A percentile compares a stretch with the other conserved stretches of the same genome.
Evolutionary conservation across 2,113 vertebrate genomes (phyloP).

Genomic region (Gopherus evgoodei): DNA sequence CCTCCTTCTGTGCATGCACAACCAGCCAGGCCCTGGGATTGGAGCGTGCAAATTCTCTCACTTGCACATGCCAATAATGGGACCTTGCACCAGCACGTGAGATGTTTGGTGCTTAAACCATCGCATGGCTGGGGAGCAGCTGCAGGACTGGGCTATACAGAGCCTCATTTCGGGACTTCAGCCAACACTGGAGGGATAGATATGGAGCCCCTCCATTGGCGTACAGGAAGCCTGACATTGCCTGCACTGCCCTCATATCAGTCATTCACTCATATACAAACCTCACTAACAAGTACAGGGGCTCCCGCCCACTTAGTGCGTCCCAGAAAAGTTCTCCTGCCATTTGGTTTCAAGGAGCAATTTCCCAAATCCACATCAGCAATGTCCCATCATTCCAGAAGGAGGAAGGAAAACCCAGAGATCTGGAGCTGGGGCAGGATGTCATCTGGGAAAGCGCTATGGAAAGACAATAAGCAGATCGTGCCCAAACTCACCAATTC

Average conservation of each 20-base stretch:
- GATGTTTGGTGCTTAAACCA: too few species aligned
- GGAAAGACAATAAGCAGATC: neutral
- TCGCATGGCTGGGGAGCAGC: too few species aligned
- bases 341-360: neutral
- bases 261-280: neutral
- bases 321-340: neutral
- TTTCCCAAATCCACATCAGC: neutral
- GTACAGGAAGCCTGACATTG: neutral
- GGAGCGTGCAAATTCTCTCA: neutral
- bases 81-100: neutral
- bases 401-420: neutral
- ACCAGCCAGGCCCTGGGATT: neutral
- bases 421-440: neutral
- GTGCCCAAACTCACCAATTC: neutral
- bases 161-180: too few species aligned
- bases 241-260: neutral
- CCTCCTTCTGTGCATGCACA: neutral
- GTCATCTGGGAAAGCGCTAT: neutral
- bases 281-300: neutral
- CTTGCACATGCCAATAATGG: too few species aligned
- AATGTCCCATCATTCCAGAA: neutral
- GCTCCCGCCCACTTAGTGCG: too few species aligned
- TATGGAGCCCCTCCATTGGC: neutral
- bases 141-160: too few species aligned
- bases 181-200: neutral